Base-by-base conservation (phyloP, 2,113 vertebrate species). In the Picathartes gymnocephalus region DNA sequence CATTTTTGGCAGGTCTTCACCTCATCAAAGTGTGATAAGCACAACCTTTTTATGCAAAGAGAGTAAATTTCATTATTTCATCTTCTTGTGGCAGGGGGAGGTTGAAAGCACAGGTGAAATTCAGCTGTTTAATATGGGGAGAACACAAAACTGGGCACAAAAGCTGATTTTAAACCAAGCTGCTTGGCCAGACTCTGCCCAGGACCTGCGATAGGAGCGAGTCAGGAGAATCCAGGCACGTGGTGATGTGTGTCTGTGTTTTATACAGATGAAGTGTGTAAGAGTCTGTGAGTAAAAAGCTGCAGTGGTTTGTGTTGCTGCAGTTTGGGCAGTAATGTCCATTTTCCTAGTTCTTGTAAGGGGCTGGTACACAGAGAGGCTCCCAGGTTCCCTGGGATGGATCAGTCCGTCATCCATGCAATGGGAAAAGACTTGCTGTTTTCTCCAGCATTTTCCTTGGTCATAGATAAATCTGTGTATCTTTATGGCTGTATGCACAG, bases 211-310 rank as follows among this genome's bases (percentile, higher is more conserved):
- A 2, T 13, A 8, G 44, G 20, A 87, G 47, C 0, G 1, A 42
- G 33, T 39, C 14, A 13, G 7, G 68, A 62, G 68, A 37, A 25
- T 8, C 24, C 24, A 21, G 50, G 35, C 11, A 2, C 0, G 13
- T 47, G 77, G 23, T 37, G n/a, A 2, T 0, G 0, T 10, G 28
- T 24, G 33, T 10, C 40, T 73, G 30, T 60, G 3, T 70, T 60
- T n/a, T 13, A 2, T 30, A 11, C 14, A 0, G 5, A 10, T 6
- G 21, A 21, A n/a, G 15, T 1, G 0, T 44, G 39, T 13, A 23
- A 35, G 42, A 35, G n/a, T 40, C 21, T 33, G 21, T 14, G 19
- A 42, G 11, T 9, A 8, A 8, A 14, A 23, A 24, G 33, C 53
- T 13, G 33, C 16, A 6, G 44, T 10, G 44, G 35, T 40, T 81